Evolutionary conservation across 2,113 vertebrate genomes (phyloP).

Genomic region (Asarcornis scutulata): DNA sequence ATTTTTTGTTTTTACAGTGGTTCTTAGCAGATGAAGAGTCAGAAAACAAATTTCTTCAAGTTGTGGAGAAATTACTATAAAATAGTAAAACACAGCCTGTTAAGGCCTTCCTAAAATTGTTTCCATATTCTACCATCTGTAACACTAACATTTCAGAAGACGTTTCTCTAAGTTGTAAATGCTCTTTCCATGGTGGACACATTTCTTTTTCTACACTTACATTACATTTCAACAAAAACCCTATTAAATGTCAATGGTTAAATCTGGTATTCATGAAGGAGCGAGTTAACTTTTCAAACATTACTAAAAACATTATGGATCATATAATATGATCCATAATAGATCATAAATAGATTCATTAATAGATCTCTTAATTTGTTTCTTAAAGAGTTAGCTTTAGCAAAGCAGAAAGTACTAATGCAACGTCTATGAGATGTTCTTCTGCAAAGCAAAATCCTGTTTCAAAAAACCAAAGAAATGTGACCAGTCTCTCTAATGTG

Average conservation of each 20-base stretch:
- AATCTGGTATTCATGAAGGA: not conserved
- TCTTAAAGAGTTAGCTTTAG: not conserved
- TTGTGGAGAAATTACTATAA: not conserved
- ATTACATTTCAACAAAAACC: not conserved
- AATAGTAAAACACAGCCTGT: not conserved
- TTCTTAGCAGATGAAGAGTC: conserved; percentile 29
- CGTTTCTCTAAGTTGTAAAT: not conserved
- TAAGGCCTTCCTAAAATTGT: not conserved
- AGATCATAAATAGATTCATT: no score
- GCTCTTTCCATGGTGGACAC: not conserved
- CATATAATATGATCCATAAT: not conserved
- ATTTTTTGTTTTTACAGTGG: conserved; percentile 23
- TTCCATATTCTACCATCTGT: conserved; percentile 25
- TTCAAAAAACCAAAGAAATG: not conserved
- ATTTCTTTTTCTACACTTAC: not conserved
- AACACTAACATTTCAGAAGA: not conserved
- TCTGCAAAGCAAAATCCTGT: not conserved
- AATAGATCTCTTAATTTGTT: not conserved
- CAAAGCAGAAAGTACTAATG: not conserved
- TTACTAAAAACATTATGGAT: not conserved
- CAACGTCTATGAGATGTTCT: not conserved
- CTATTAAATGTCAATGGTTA: not conserved
- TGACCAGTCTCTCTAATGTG: not conserved
- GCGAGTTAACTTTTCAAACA: not conserved
- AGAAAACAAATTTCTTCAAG: conserved; percentile 49